Conservation (phyloP, 2,113 vertebrate genomes). For the Spheniscus mendiculus region DNA sequence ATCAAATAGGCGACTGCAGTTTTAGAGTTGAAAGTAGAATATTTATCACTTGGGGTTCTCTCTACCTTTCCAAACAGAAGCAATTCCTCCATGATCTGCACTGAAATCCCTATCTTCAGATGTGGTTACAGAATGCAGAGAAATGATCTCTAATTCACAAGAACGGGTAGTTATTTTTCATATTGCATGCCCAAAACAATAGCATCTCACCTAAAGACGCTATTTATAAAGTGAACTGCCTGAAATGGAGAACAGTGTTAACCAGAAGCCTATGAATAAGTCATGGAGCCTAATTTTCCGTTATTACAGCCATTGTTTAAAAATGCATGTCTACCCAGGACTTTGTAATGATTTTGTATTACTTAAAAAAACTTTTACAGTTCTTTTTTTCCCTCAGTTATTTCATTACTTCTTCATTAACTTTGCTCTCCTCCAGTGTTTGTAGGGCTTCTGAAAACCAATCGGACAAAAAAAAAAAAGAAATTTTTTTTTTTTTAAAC, state of each 20-base stretch:
- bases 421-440: neutral
- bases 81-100: neutral
- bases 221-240: slow-evolving; percentile 68
- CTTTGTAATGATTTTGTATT: slow-evolving; percentile 74
- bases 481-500: neutral
- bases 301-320: slow-evolving; percentile 80
- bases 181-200: neutral
- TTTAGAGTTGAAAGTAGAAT: slow-evolving; percentile 31
- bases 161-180: neutral
- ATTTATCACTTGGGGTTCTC: neutral
- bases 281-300: slow-evolving; percentile 80
- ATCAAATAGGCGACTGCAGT: slow-evolving; percentile 23
- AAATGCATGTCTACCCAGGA: slow-evolving; percentile 77
- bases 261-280: slow-evolving; percentile 80
- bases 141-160: neutral
- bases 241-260: slow-evolving; percentile 65
- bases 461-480: neutral
- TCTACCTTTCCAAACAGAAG: neutral
- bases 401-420: slow-evolving; percentile 65
- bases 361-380: slow-evolving; percentile 70
- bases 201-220: slow-evolving; percentile 51
- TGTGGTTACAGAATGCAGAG: neutral
- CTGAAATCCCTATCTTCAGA: neutral
- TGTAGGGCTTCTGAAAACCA: slow-evolving; percentile 16
- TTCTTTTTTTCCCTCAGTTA: slow-evolving; percentile 5